A percentile compares a stretch with the other conserved stretches of the same genome.
phyloP scores from a whole-genome alignment of 2,113 vertebrate species.

The Mustelus asterias region DNA sequence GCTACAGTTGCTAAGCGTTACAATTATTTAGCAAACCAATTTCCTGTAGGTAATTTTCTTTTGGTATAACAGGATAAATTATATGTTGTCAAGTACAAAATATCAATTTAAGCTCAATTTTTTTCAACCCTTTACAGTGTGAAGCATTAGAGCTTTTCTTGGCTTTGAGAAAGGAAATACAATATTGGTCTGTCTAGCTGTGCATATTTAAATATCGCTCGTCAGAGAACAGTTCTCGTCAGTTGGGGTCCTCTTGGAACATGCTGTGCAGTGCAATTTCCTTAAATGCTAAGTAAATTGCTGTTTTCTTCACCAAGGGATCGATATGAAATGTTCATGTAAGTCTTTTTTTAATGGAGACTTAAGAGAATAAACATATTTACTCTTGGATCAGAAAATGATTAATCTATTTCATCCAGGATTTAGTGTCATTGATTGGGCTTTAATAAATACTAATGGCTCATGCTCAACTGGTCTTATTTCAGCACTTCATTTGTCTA shows the following conservation, averaged over 20 bases:
- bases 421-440: constrained; percentile 45
- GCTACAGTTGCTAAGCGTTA: not conserved
- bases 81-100: constrained; percentile 32
- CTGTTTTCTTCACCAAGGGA: constrained; percentile 37
- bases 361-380: constrained; percentile 41
- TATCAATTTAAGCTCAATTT: not conserved
- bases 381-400: constrained; percentile 44
- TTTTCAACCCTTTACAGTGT: not conserved
- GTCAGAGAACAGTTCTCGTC: not conserved
- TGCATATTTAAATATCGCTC: constrained; percentile 2
- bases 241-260: constrained; percentile 22
- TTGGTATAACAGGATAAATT: constrained; percentile 24
- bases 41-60: constrained; percentile 12
- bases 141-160: constrained; percentile 15
- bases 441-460: constrained; percentile 43
- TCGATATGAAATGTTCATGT: constrained; percentile 36
- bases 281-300: constrained; percentile 35
- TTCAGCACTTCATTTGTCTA: constrained; percentile 41
- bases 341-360: constrained; percentile 36
- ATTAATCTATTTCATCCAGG: constrained; percentile 42
- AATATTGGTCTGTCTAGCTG: constrained; percentile 1
- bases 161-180: not conserved
- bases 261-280: constrained; percentile 36
- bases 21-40: not conserved
- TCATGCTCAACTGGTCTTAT: constrained; percentile 40